A percentile compares a stretch with the other conserved stretches of the same genome.
phyloP scores from a whole-genome alignment of 1,140 invertebrate genomes.

The Rhyacophila brunnea region DNA sequence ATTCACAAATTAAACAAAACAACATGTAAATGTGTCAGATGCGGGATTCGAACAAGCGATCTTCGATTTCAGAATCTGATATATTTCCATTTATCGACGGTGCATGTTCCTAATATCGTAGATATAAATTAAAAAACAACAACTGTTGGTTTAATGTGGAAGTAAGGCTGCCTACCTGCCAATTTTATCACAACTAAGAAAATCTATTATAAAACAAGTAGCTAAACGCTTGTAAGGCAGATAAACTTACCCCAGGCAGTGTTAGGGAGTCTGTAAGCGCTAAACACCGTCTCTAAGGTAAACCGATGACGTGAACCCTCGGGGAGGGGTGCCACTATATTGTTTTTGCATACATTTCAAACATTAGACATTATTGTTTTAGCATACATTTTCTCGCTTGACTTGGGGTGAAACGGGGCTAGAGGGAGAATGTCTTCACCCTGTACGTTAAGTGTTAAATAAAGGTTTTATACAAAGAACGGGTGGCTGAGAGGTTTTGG shows the following conservation, averaged over 20 bases:
- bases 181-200: conserved; percentile 8
- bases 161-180: not conserved
- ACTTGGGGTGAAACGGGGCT: conserved; percentile 7
- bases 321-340: conserved; percentile 26
- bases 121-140: no score
- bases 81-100: no score
- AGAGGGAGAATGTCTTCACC: not conserved
- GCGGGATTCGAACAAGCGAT: no score
- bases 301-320: conserved; percentile 17
- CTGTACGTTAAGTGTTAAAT: conserved; percentile 14
- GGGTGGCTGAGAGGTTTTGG: not conserved
- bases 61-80: no score
- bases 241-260: conserved; percentile 20
- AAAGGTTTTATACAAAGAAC: not conserved
- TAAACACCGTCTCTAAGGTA: conserved; percentile 30
- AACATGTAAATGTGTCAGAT: no score
- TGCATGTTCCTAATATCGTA: no score
- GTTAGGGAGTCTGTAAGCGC: conserved; percentile 3
- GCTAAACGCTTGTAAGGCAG: conserved; percentile 34
- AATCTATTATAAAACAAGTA: conserved; percentile 32
- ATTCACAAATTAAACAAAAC: no score
- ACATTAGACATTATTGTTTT: conserved; percentile 37
- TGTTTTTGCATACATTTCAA: conserved; percentile 38
- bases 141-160: no score
- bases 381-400: conserved; percentile 33